phyloP scores from a whole-genome alignment of 2,888 invertebrate genomes.

The Parapristionchus giblindavisi region DNA sequence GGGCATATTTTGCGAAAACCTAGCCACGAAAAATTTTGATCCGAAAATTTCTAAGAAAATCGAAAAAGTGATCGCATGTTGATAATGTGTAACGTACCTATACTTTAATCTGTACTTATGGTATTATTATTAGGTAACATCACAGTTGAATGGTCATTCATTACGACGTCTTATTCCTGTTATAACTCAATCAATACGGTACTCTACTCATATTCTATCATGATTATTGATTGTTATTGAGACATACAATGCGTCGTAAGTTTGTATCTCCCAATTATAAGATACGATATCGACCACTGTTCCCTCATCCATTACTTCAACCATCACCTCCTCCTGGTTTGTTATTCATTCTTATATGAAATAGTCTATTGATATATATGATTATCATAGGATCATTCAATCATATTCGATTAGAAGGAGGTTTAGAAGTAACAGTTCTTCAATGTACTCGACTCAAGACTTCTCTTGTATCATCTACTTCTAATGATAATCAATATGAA shows the following conservation, averaged over 20 bases:
- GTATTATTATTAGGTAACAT: constrained; percentile 78
- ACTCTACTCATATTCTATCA: too few species aligned
- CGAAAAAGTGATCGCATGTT: too few species aligned
- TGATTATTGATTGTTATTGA: constrained; percentile 73
- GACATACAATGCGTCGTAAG: constrained; percentile 82
- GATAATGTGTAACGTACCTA: too few species aligned
- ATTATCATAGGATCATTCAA: constrained; percentile 58
- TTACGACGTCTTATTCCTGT: constrained; percentile 89
- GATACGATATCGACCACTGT: constrained; percentile 84
- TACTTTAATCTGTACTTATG: too few species aligned
- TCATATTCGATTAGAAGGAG: constrained; percentile 63
- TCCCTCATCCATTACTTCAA: constrained; percentile 74
- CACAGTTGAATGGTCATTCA: constrained; percentile 90
- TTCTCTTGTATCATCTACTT: constrained; percentile 45
- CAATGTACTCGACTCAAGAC: constrained; percentile 63
- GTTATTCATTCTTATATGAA: constrained; percentile 1
- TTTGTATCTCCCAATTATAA: constrained; percentile 92
- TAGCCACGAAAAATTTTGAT: too few species aligned
- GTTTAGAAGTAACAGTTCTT: constrained; percentile 65
- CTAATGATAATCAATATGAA: constrained; percentile 48
- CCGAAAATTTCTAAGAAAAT: too few species aligned
- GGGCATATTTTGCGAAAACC: too few species aligned
- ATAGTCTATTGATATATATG: neutral
- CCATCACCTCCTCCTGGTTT: constrained; percentile 58
- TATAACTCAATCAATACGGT: constrained; percentile 77